Base-by-base conservation (phyloP, 2,113 vertebrate genomes). In the Acanthisitta chloris region DNA sequence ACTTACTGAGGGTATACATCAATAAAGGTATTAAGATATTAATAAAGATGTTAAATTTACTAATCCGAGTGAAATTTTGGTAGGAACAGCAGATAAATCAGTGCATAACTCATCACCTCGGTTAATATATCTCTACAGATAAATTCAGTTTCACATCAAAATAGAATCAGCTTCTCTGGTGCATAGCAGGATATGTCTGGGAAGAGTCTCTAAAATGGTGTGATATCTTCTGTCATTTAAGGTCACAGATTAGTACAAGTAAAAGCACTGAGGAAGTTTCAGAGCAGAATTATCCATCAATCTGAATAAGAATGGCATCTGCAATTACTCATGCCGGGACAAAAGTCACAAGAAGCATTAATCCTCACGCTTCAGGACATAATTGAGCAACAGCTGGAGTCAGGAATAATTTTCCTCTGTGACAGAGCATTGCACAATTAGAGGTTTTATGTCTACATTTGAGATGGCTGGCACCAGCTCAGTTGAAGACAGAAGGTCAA, bases 361-460 rank as follows among this genome's bases (percentile, higher is more conserved):
- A 85, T 92, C 43, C 54, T 95, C 40, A 49, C 0, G 18, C 90
- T 93, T 97, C 88, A 82, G 83, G 86, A 88, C 72, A 90, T 48
- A 93, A 92, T 84, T 97, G 92, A 94, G 92, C 86, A 97, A 96
- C 62, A 94, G 43, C 19, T 82, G 92, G 93, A 97, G 88, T 88
- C 93, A 87, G 88, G 33, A 96, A 87, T 73, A 92, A 92, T 94
- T 93, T 78, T 90, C 76, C 43, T 92, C 61, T 94, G 20, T 88
- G 57, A 62, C 34, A 87, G 57, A 52, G 1, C 33, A 80, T 92
- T 85, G 78, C 91, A 94, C 45, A 85, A 86, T 79, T 74, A 8
- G 38, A 15, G 33, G 12, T 15, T 73, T 91, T 74, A 26, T 43
- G 42, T 52, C 62, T 91, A 34, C 51, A 57, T 91, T 61, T 82